Percentiles rank a stretch among this genome's conserved stretches.
Evolutionary conservation across 2,797 vertebrate species (phyloP).

Genomic region (Diceros bicornis): DNA sequence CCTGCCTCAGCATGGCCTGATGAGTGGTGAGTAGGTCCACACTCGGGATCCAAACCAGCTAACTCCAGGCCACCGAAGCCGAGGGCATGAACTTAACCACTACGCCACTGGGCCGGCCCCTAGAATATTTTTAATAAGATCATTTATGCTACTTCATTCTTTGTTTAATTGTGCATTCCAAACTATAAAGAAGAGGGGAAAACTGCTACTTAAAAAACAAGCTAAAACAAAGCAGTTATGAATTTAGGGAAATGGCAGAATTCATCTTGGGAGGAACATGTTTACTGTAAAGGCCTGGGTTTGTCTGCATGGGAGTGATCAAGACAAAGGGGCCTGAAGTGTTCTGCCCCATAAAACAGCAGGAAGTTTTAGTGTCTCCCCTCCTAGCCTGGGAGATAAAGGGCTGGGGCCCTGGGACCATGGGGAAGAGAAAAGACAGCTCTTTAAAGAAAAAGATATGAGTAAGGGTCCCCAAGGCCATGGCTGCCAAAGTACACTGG

Average conservation of each 20-base stretch:
- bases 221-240: background rate
- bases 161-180: constrained; percentile 10
- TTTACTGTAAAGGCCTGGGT: background rate
- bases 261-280: background rate
- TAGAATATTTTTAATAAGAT: constrained; percentile 7
- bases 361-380: background rate
- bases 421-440: background rate
- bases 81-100: too few species aligned
- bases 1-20: too few species aligned
- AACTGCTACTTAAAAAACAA: background rate
- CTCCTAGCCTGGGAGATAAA: background rate
- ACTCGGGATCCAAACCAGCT: too few species aligned
- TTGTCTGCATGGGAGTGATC: background rate
- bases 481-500: background rate
- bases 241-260: constrained; percentile 32
- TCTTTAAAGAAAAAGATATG: background rate
- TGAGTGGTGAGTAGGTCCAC: too few species aligned
- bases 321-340: background rate
- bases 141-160: background rate
- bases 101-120: background rate
- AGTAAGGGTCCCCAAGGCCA: background rate
- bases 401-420: background rate
- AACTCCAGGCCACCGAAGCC: too few species aligned
- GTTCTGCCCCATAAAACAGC: background rate
- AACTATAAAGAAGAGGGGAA: background rate